Evolutionary conservation across 2,797 vertebrate species (phyloP).

Genomic region (Podargus strigoides): DNA sequence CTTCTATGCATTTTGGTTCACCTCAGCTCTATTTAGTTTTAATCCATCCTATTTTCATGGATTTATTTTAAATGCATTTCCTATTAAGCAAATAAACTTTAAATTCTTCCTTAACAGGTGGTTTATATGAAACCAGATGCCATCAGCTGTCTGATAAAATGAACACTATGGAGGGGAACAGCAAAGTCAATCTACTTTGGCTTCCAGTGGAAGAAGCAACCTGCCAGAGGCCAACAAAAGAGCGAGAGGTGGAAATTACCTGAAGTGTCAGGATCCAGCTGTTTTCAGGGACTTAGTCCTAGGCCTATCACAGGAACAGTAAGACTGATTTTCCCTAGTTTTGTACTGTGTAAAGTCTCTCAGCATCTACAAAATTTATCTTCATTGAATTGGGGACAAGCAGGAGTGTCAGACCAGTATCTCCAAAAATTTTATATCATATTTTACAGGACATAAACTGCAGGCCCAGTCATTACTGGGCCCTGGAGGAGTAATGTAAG

Average conservation of each 20-base stretch:
- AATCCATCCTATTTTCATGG: background rate
- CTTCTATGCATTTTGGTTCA: background rate
- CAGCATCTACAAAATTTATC: background rate
- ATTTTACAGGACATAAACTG: background rate
- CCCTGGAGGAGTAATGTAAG: background rate
- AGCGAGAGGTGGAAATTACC: background rate
- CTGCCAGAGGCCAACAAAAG: background rate
- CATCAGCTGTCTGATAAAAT: background rate
- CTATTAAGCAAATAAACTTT: background rate
- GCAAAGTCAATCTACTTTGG: background rate
- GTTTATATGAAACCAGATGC: background rate
- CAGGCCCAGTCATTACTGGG: background rate
- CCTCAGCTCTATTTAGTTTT: background rate
- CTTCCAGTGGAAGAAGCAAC: background rate
- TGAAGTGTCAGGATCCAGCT: background rate
- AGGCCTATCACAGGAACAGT: background rate
- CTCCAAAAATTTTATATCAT: background rate
- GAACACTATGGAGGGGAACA: background rate
- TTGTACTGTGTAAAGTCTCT: background rate
- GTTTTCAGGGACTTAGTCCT: background rate
- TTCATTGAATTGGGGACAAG: background rate
- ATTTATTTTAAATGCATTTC: background rate
- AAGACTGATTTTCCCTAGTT: background rate
- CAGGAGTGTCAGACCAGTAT: background rate
- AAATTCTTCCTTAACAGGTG: background rate